Evolutionary conservation across 2,797 vertebrate species (phyloP), one percentile per base, ranked within the genome.

Genomic region (Megaceryle alcyon): DNA sequence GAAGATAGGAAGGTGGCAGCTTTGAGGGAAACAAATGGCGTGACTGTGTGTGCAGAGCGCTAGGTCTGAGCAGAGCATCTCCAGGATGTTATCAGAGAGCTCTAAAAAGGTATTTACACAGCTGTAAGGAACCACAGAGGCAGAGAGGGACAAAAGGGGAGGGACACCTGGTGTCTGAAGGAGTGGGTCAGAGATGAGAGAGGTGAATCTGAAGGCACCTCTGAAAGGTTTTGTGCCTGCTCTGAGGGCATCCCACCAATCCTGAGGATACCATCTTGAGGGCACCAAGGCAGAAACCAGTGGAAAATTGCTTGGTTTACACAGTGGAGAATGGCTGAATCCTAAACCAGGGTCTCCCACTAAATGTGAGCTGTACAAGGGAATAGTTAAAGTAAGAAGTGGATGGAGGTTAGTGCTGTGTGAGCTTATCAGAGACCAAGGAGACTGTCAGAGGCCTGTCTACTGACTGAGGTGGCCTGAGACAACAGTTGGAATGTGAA

Each of bases 401-500:
- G 2, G 37, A 33, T 51, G 20, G 33, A 39, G 10, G 5, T 19
- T 28, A 12, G 17, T 35, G 43, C 37, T 37, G 8, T 41, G 51
- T 43, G 33, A 72, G 10, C 29, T 13, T 14, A 1, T 25, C 1
- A 1, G 48, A 44, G 20, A 60, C 10, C 11, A 8, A 31, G 43
- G 60, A 4, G 35, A 1, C 13, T 54, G 22, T 28, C 37, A 12
- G 37, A 3, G 4, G 19, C 31, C 41, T 23, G 48, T n/a, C 12
- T n/a, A 0, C 71, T 79, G 49, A 7, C 26, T 44, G 28, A 19
- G 25, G 7, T 6, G 14, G 13, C 10, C 66, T 29, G n/a, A 26
- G 26, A 8, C 22, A 9, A 15, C 41, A 5, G 37, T 3, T 57
- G 22, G 25, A 72, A 56, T 0, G 1, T 22, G 10, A n/a, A 22